Percentiles rank a stretch among this genome's conserved stretches.
Evolutionary conservation across 2,113 vertebrate genomes (phyloP).

Genomic region (Hydrolagus affinis): DNA sequence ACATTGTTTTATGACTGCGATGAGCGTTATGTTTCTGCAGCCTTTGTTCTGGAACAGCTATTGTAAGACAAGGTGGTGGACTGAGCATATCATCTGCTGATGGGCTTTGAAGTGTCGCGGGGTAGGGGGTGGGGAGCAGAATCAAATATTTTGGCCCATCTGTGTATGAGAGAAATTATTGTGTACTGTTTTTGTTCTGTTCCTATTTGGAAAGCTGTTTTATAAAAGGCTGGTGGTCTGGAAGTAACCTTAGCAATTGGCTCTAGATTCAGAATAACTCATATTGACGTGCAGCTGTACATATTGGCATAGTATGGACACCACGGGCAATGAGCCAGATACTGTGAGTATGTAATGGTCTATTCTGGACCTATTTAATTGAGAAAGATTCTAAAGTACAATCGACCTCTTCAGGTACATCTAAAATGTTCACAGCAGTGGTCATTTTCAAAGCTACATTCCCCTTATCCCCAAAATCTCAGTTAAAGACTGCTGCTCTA

Average conservation of each 20-base stretch:
- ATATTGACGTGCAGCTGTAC: background rate
- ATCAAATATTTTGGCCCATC: too few species aligned
- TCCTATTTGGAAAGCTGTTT: background rate
- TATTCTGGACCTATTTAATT: background rate
- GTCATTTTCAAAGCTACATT: background rate
- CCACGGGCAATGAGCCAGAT: background rate
- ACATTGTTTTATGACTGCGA: too few species aligned
- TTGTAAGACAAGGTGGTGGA: background rate
- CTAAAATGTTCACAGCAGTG: background rate
- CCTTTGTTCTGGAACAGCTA: background rate
- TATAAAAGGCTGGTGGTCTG: background rate
- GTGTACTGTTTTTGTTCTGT: background rate
- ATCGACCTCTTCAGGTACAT: background rate
- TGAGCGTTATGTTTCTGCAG: background rate
- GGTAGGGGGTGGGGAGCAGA: too few species aligned
- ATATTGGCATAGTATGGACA: background rate
- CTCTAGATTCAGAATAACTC: background rate
- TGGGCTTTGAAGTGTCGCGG: background rate
- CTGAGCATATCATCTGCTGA: background rate
- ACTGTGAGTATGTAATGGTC: background rate
- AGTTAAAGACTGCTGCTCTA: background rate
- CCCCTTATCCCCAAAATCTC: background rate
- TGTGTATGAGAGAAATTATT: background rate
- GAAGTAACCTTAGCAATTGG: background rate
- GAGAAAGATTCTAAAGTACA: background rate